Conservation (phyloP, 2,113 vertebrate genomes). For the Nicator chloris region DNA sequence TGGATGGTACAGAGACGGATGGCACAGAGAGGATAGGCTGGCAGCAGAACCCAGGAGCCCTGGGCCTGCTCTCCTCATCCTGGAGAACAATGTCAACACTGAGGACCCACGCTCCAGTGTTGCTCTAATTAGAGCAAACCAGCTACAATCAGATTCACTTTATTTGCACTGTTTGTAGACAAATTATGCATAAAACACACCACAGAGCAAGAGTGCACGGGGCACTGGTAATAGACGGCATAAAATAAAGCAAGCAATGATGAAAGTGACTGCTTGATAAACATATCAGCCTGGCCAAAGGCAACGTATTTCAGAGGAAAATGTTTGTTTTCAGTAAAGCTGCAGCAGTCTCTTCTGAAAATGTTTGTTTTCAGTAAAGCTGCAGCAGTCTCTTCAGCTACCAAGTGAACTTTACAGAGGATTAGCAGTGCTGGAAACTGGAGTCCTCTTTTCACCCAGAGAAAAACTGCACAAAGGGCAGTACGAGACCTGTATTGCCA, state of each 20-base stretch:
- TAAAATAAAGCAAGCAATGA: not conserved
- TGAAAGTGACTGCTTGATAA: not conserved
- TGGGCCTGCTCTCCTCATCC: not conserved
- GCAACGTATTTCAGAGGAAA: not conserved
- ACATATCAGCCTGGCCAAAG: not conserved
- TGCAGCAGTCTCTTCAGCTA: not conserved
- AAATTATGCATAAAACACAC: not conserved
- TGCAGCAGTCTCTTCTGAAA: not conserved
- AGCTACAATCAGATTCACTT: not conserved
- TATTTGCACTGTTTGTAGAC: not conserved
- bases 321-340: not conserved
- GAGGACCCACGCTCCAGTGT: not conserved
- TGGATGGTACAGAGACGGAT: not conserved
- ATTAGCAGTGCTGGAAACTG: not conserved
- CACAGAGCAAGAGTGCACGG: not conserved
- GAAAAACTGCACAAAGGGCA: not conserved
- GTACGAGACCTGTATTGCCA: not conserved
- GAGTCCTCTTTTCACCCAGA: not conserved
- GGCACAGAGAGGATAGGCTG: not conserved
- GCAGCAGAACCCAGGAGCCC: not conserved
- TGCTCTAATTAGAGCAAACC: not conserved
- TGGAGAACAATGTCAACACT: not conserved
- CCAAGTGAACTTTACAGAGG: not conserved
- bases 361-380: not conserved
- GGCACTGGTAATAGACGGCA: not conserved